Percentiles rank a stretch among this genome's conserved stretches.
phyloP scores from a whole-genome alignment of 2,113 vertebrate genomes.

The Neomonachus schauinslandi region DNA sequence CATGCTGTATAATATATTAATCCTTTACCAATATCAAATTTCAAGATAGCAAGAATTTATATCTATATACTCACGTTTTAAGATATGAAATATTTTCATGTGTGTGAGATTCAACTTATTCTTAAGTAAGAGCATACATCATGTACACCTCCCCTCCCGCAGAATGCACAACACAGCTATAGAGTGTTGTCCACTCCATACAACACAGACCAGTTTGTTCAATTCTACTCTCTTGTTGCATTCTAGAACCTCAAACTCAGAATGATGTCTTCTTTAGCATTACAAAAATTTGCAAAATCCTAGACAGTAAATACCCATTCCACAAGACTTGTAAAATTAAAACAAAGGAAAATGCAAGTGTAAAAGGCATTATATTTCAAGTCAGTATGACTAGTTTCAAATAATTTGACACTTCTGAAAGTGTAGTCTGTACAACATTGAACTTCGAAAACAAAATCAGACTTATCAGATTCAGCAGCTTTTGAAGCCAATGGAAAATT shows the following conservation, averaged over 20 bases:
- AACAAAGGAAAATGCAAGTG: background rate
- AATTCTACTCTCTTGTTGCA: background rate
- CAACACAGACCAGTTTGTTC: background rate
- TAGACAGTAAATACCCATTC: background rate
- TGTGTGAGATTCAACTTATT: background rate
- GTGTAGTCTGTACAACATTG: background rate
- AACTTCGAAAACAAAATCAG: background rate
- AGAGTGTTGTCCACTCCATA: no score
- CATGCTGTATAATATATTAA: background rate
- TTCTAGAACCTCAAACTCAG: background rate
- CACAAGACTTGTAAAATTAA: background rate
- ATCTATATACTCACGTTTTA: background rate
- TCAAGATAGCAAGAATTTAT: background rate
- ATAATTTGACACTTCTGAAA: background rate
- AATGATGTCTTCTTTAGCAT: background rate
- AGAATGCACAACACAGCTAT: fast-evolving
- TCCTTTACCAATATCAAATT: background rate
- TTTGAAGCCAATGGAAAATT: background rate
- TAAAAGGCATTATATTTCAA: conserved; percentile 2
- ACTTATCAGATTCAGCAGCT: background rate
- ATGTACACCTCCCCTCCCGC: background rate
- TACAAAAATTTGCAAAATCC: background rate
- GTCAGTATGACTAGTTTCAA: background rate
- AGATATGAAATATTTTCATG: background rate
- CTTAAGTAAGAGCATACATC: background rate